Evolutionary conservation across 2,113 vertebrate genomes (phyloP).

Genomic region (Neotragus pygmaeus): DNA sequence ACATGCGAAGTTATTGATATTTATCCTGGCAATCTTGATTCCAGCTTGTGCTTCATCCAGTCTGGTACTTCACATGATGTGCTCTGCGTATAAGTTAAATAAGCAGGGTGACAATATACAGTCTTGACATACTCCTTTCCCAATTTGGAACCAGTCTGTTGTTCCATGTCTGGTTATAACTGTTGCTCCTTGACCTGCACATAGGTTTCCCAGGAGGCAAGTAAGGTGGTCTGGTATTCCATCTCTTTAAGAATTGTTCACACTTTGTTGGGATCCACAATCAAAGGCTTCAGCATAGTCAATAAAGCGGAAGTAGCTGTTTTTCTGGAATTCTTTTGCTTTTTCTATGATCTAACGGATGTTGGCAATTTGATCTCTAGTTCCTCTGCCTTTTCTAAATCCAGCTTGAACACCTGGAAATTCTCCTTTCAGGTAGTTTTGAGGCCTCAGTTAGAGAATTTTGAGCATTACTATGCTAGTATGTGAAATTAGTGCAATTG

Average conservation of each 20-base stretch:
- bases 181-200: neutral
- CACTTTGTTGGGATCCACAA: neutral
- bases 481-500: neutral
- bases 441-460: neutral
- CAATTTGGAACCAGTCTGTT: neutral
- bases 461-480: neutral
- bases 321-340: neutral
- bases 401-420: neutral
- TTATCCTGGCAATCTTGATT: neutral
- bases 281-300: fast-evolving
- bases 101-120: neutral
- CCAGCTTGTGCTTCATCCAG: neutral
- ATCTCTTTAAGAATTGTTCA: neutral
- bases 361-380: neutral
- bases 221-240: neutral
- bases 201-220: neutral
- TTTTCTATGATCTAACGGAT: neutral
- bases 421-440: neutral
- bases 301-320: neutral
- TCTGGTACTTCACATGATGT: neutral
- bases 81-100: neutral
- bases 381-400: neutral
- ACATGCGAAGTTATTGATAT: neutral
- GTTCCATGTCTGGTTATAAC: neutral
- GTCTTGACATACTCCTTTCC: neutral